Conservation (phyloP, 1,140 invertebrate species). For the Atta cephalotes region DNA sequence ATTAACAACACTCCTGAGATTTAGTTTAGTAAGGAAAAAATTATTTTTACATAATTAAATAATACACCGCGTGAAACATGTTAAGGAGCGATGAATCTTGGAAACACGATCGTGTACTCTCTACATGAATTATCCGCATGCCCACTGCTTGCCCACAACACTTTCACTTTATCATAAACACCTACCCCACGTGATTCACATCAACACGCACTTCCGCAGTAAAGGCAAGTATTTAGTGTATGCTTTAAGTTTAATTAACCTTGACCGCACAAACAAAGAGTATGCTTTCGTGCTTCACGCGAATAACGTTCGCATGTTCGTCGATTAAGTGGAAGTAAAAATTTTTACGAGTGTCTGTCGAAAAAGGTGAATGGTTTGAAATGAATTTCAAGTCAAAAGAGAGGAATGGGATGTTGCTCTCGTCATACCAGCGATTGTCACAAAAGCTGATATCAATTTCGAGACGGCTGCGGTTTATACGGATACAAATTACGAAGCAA, state of each 20-base stretch:
- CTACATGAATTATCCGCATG: not conserved
- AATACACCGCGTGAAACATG: not conserved
- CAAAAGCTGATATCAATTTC: slow-evolving; percentile 56
- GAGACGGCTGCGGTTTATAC: not conserved
- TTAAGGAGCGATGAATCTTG: not conserved
- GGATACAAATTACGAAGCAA: slow-evolving; percentile 4
- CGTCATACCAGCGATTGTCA: slow-evolving; percentile 10
- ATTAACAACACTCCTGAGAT: not conserved
- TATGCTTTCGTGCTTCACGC: slow-evolving; percentile 59
- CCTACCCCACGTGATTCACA: not conserved
- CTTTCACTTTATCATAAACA: slow-evolving; percentile 22
- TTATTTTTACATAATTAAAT: not conserved
- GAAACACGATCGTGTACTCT: not conserved
- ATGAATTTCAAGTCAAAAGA: not conserved
- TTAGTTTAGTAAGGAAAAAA: not conserved
- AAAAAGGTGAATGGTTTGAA: not conserved
- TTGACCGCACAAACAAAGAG: slow-evolving; percentile 6
- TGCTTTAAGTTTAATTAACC: slow-evolving; percentile 53
- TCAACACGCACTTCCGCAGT: slow-evolving; percentile 24
- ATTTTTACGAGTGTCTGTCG: slow-evolving; percentile 29
- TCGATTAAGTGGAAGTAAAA: slow-evolving; percentile 1
- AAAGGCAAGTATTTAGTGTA: slow-evolving; percentile 11
- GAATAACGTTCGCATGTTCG: slow-evolving; percentile 35
- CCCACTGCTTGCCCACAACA: not conserved
- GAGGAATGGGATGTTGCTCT: not conserved